Base-by-base conservation (phyloP, 2,888 invertebrate species). In the Gymnoscelis rufifasciata region DNA sequence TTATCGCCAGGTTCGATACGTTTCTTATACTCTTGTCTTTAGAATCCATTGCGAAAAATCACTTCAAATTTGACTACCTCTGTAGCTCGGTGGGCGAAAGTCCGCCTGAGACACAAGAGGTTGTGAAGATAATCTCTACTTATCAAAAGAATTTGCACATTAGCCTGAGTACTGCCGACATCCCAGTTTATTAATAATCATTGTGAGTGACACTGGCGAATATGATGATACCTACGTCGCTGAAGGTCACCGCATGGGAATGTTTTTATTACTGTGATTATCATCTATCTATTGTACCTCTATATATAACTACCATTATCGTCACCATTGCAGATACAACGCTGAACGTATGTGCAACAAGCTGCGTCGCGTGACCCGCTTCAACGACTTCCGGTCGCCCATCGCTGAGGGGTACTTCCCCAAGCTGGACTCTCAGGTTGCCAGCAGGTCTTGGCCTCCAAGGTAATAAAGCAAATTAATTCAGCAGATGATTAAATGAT, bases 401-500 rank as follows among this genome's bases (percentile, higher is more conserved):
- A 93, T 96, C 56, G 72, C 76, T 0, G 95, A 95, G 71, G 95
- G 92, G 0, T 96, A 96, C 76, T 96, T 95, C 87, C 93, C 95
- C 3, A 96, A 95, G 78, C 82, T 96, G 69, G 94, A 95, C 78
- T 94, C 93, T 1, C 83, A 92, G 56, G 93, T 95, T 3, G 91
- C 95, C 14, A 93, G 93, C 62, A 87, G 94, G 0, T 87, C 92
- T 1, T 95, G 93, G 93, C 94, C 95, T 0, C 90, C 94, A 0
- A 90, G 95, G 87, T 87, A 60, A 47, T 14, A 3, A 5, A 3
- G 3, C 19, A 19, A 19, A 19, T 19, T 3, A 19, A 2, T 5
- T 19, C 5, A 19, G n/a, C n/a, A n/a, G n/a, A n/a, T n/a, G n/a
- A n/a, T n/a, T n/a, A n/a, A n/a, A n/a, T n/a, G n/a, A n/a, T n/a